Conservation (phyloP, 2,797 vertebrate species). For the Paedocypris micromegethes region DNA sequence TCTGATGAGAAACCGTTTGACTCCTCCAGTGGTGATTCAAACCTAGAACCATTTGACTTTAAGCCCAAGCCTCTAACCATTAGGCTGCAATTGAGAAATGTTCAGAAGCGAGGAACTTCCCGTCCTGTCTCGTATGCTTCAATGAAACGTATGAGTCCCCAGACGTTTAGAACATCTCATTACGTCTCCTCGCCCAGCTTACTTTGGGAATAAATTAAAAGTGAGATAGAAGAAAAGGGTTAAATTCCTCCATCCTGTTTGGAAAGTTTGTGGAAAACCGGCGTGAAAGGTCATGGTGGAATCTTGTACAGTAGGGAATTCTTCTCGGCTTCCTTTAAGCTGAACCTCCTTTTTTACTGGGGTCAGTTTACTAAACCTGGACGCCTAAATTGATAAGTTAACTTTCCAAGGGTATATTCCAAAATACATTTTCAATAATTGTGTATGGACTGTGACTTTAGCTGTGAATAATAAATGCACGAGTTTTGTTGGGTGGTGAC, state of each 20-base stretch:
- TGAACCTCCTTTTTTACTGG: conserved; percentile 40
- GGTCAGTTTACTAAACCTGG: background rate
- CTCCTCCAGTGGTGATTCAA: conserved; percentile 8
- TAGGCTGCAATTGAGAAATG: too few species aligned
- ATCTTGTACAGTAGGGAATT: conserved; percentile 63
- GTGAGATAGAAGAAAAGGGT: conserved; percentile 50
- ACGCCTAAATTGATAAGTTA: too few species aligned
- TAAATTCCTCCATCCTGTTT: conserved; percentile 58
- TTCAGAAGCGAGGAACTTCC: too few species aligned
- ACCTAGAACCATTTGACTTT: background rate
- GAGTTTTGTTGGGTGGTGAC: too few species aligned
- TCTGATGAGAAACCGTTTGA: conserved; percentile 4
- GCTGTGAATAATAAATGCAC: too few species aligned
- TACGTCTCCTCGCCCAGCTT: conserved; percentile 48
- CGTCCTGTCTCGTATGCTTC: conserved; percentile 23
- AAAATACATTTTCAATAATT: too few species aligned
- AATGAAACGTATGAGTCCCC: conserved; percentile 64
- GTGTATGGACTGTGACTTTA: too few species aligned
- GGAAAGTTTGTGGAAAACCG: conserved; percentile 44
- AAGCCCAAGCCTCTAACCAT: background rate
- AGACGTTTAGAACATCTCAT: conserved; percentile 60
- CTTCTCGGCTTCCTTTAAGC: conserved; percentile 49
- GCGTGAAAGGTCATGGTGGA: conserved; percentile 55
- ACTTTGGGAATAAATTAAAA: conserved; percentile 43
- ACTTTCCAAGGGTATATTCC: too few species aligned